Evolutionary conservation across 1,140 invertebrate genomes (phyloP).

Genomic region (Drosophila truncata): DNA sequence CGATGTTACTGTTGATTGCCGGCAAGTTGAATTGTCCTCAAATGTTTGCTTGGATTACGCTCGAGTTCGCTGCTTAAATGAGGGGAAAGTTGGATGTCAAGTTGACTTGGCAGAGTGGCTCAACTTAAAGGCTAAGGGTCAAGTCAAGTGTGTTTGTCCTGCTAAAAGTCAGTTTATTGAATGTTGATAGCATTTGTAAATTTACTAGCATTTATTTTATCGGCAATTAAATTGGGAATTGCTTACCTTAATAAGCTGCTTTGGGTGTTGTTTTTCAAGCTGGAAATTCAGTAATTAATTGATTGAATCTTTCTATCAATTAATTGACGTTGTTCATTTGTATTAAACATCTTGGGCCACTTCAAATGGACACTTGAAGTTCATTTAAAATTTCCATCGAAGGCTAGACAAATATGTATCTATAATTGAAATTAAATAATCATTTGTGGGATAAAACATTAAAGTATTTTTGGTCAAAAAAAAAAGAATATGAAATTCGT

Average conservation of each 20-base stretch:
- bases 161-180: slow-evolving; percentile 14
- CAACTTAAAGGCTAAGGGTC: slow-evolving; percentile 8
- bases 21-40: slow-evolving; percentile 37
- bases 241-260: neutral
- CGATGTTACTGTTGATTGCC: slow-evolving; percentile 26
- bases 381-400: slow-evolving; percentile 13
- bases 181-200: neutral
- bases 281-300: neutral
- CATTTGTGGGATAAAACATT: neutral
- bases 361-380: slow-evolving; percentile 7
- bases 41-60: slow-evolving; percentile 50
- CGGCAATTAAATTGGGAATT: neutral
- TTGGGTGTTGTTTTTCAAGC: neutral
- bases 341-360: neutral
- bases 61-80: slow-evolving; percentile 43
- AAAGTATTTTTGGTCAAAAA: neutral
- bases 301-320: neutral
- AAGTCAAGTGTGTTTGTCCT: slow-evolving; percentile 10
- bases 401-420: slow-evolving; percentile 5
- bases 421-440: slow-evolving; percentile 35
- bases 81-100: slow-evolving; percentile 13
- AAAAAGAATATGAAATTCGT: slow-evolving; percentile 13
- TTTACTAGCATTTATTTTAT: neutral
- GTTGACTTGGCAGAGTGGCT: slow-evolving; percentile 27
- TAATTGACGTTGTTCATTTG: neutral